Evolutionary conservation across 2,888 invertebrate genomes (phyloP), one percentile per base, ranked within the genome.

Genomic region (Congeria kusceri): DNA sequence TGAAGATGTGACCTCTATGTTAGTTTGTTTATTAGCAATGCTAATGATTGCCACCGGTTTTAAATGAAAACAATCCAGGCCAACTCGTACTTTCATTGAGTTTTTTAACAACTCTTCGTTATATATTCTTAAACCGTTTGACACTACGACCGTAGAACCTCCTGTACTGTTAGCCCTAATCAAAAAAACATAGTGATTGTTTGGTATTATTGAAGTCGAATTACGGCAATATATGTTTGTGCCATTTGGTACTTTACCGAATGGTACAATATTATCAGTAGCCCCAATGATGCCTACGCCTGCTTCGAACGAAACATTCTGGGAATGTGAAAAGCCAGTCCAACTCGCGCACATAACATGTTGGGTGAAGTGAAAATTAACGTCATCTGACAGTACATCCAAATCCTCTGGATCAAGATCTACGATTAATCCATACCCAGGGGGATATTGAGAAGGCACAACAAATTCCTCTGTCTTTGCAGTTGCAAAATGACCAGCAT

Each of bases 391-490:
- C 15, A 3, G 3, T 9, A 46, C 13, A n/a, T 23, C 4, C 15
- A 25, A 7, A 39, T 39, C 23, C n/a, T 27, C 53, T 20, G 80
- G 80, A 39, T 80, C 76, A 29, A 76, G 58, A 56, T 86, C 83
- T n/a, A 62, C n/a, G n/a, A 86, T 75, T 2, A 70, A 15, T 2
- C 79, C 83, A 15, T 80, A 58, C 5, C 80, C 83, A 5, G 86
- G 86, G 2, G 86, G 84, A 58, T 73, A 79, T 44, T 23, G 61
- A 0, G 84, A 84, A 18, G 86, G 83, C 0, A 86, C 28, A 0
- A 28, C 23, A 46, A 86, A 82, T 0, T 13, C n/a, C 15, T 64
- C 53, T 4, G 80, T 75, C 5, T n/a, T 59, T 0, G 73, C 72
- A 32, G 29, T 61, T 13, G 56, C 23, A 39, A 27, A 63, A 46